Conservation (phyloP, 2,888 invertebrate species). For the Lamellibrachia satsuma region DNA sequence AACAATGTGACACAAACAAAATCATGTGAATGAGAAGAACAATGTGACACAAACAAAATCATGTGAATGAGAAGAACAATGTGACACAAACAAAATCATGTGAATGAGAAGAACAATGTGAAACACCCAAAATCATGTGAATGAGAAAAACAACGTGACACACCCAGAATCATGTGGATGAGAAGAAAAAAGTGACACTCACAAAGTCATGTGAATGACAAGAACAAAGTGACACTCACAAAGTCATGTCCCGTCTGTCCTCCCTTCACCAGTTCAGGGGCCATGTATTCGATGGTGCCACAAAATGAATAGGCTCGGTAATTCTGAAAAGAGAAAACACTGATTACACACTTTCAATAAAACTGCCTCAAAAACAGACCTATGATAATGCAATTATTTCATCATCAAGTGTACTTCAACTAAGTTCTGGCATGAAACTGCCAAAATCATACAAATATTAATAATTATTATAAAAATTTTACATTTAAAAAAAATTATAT, state of each 20-base stretch:
- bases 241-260: slow-evolving; percentile 92
- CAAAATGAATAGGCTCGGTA: slow-evolving; percentile 95
- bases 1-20: too few relatives aligned
- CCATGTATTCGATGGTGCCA: slow-evolving; percentile 99
- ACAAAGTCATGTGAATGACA: slow-evolving; percentile 69
- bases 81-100: too few relatives aligned
- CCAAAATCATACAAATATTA: too few relatives aligned
- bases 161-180: too few relatives aligned
- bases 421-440: not conserved
- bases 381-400: too few relatives aligned
- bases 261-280: slow-evolving; percentile 83
- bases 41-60: too few relatives aligned
- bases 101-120: too few relatives aligned
- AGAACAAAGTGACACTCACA: slow-evolving; percentile 73
- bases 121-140: too few relatives aligned
- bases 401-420: not conserved
- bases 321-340: slow-evolving; percentile 67
- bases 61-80: too few relatives aligned
- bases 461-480: not conserved
- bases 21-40: too few relatives aligned
- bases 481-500: not conserved
- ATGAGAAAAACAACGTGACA: too few relatives aligned
- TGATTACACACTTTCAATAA: not conserved
- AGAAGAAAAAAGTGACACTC: slow-evolving; percentile 68
- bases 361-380: not conserved